These are phyloP conservation scores for Ichneumoninae sp. DNA, from an alignment of 2,888 invertebrate species.

Conservation along the genomic window DNA sequence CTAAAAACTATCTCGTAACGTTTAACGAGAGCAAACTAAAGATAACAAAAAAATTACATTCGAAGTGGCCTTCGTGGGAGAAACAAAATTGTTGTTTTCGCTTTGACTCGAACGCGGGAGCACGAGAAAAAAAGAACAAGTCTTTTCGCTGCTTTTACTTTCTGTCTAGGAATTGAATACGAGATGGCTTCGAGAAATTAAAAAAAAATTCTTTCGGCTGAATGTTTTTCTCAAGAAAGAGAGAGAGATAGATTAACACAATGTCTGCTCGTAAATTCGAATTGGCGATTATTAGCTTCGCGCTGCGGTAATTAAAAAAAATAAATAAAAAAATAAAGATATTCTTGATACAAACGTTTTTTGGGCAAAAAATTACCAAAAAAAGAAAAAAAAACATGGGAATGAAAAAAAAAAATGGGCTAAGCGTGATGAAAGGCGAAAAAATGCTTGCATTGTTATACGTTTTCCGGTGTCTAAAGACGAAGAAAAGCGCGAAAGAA, in stretches of 20 bases:
- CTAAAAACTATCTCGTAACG: slow-evolving; percentile 56
- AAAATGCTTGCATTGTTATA: slow-evolving; percentile 71
- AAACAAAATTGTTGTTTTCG: slow-evolving; percentile 80
- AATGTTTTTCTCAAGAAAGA: slow-evolving; percentile 32
- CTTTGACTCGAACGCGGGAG: slow-evolving; percentile 67
- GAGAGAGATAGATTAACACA: background rate
- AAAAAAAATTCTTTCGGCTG: slow-evolving; percentile 44
- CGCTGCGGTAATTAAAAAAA: slow-evolving; percentile 71
- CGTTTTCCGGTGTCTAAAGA: slow-evolving; percentile 59
- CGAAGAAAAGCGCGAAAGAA: slow-evolving; percentile 66
- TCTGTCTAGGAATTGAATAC: slow-evolving; percentile 68
- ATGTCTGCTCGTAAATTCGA: slow-evolving; percentile 58
- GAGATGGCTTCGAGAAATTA: slow-evolving; percentile 48
- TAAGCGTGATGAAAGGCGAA: slow-evolving; percentile 63
- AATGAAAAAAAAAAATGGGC: slow-evolving; percentile 35
- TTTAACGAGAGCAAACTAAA: slow-evolving; percentile 52
- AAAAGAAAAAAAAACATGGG: slow-evolving; percentile 66
- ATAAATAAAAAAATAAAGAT: slow-evolving; percentile 75
- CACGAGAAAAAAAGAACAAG: slow-evolving; percentile 51
- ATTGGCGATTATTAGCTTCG: slow-evolving; percentile 70
- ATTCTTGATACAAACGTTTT: slow-evolving; percentile 84
- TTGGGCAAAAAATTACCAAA: slow-evolving; percentile 77
- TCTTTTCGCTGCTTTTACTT: slow-evolving; percentile 57
- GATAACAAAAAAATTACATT: slow-evolving; percentile 75
- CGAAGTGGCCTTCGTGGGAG: slow-evolving; percentile 83